A percentile compares a stretch with the other conserved stretches of the same genome.
Conservation (phyloP, 2,797 vertebrate genomes). For the Glyptemys insculpta region DNA sequence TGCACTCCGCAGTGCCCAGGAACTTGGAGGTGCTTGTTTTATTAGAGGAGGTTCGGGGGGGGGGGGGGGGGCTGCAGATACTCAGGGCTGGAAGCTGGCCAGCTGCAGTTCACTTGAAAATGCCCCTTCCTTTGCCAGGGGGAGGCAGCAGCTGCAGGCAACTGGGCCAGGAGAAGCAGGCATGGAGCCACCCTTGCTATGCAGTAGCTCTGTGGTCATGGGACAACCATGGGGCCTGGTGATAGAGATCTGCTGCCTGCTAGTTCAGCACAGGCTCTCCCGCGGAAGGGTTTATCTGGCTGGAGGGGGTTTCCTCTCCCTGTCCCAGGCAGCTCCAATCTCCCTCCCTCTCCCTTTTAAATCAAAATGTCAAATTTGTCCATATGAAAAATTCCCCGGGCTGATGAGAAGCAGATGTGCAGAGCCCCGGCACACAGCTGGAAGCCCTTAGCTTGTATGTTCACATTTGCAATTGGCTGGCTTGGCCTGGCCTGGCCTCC, state of each 20-base stretch:
- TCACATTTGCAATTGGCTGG: background rate
- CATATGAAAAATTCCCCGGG: background rate
- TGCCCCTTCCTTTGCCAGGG: rapidly evolving
- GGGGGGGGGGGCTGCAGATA: background rate
- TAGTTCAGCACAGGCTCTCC: background rate
- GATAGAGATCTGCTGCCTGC: background rate
- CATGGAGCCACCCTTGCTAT: background rate
- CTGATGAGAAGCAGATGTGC: constrained; percentile 15
- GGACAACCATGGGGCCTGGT: background rate
- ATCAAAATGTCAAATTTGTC: background rate
- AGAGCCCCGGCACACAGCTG: background rate
- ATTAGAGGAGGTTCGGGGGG: background rate
- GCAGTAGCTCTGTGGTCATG: background rate
- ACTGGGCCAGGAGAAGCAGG: background rate
- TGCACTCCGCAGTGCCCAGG: background rate
- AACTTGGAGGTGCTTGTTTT: background rate
- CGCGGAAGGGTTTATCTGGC: background rate
- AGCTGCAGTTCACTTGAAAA: background rate
- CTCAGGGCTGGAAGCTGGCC: background rate
- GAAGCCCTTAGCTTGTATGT: background rate
- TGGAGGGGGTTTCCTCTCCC: background rate
- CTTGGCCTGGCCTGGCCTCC: background rate
- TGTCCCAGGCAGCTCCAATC: background rate
- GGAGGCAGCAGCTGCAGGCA: rapidly evolving
- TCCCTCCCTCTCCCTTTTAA: background rate